Evolutionary conservation across 2,797 vertebrate species (phyloP), one percentile per base, ranked within the genome.

Genomic region (Carcharodon carcharias): DNA sequence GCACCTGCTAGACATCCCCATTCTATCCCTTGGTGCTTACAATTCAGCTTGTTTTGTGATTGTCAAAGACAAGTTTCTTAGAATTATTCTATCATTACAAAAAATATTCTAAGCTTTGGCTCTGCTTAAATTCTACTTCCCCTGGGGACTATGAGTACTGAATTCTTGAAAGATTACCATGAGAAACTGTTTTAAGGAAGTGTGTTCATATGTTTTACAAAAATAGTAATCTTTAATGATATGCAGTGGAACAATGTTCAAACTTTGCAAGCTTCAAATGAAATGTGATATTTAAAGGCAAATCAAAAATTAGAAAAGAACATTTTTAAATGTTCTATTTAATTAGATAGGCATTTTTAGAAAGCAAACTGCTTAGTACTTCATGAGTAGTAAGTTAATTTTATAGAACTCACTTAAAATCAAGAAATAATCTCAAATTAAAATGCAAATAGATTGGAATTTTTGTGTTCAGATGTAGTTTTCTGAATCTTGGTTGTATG

Each of bases 1-100:
- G 98, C 98, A 99, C 99, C 98, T 99, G 99, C 98, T 98, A 98
- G 98, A 98, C 98, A 98, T 97, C 98, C 97, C 96, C 97, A 97
- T 97, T 97, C 97, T 97, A 98, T 98, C 98, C 98, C 98, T 98
- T 97, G 97, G 98, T 98, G 98, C 98, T 98, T 97, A 98, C 97
- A 98, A 97, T 97, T 97, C 97, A 97, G 97, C 97, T 97, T 97
- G 97, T 97, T 98, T 97, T 97, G 98, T 98, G 97, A 98, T 97
- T 98, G 98, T 98, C 97, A 98, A 97, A 98, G 98, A 97, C 98
- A 98, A 98, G 98, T 98, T 98, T 97, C 98, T 97, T 97, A 98
- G 97, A 98, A 98, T 98, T 98, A 98, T 98, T 98, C 97, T 98
- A 97, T 97, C 97, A 96, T 97, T 97, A 97, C 97, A 97, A 21